Conservation (phyloP, 2,888 invertebrate genomes). For the Spialia ferax region DNA sequence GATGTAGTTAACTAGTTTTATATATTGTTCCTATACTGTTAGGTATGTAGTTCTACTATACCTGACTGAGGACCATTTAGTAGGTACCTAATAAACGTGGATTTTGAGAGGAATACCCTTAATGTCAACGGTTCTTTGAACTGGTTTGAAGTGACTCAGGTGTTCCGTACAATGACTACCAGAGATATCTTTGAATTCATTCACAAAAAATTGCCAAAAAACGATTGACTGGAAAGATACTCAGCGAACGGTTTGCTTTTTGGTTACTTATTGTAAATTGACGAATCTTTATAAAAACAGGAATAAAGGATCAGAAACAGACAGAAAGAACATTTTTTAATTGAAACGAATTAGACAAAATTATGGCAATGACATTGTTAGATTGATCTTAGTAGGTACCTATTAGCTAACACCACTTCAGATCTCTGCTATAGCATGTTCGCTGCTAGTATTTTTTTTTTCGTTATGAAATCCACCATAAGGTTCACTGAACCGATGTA, state of each 20-base stretch:
- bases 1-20: too few relatives aligned
- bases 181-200: conserved; percentile 35
- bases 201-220: conserved; percentile 45
- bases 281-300: conserved; percentile 36
- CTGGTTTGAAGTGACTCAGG: conserved; percentile 59
- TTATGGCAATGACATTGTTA: conserved; percentile 9
- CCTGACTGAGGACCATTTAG: background rate
- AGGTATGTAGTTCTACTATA: too few relatives aligned
- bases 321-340: background rate
- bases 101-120: conserved; percentile 3
- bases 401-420: background rate
- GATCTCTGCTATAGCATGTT: background rate
- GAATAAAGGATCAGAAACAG: background rate
- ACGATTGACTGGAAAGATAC: conserved; percentile 26
- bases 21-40: too few relatives aligned
- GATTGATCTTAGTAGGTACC: too few relatives aligned
- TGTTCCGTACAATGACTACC: conserved; percentile 47
- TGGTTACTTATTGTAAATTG: background rate
- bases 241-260: conserved; percentile 21
- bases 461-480: too few relatives aligned
- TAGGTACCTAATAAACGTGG: background rate
- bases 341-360: conserved; percentile 1
- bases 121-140: conserved; percentile 61
- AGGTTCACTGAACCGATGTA: too few relatives aligned
- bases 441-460: too few relatives aligned